These are phyloP conservation scores for Lemur catta DNA, from an alignment of 2,797 vertebrate genomes.

Conservation along the genomic window DNA sequence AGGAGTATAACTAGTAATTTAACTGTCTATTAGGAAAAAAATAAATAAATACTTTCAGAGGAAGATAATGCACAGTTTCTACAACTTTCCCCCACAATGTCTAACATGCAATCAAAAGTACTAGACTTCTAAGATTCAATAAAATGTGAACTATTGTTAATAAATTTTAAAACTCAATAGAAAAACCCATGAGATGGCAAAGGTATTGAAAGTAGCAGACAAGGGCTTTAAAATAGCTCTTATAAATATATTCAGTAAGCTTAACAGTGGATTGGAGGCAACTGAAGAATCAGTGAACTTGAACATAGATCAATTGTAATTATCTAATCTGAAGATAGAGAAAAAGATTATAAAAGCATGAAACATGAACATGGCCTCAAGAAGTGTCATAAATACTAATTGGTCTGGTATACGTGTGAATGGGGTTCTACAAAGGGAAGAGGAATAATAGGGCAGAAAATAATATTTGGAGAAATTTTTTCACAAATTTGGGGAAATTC, in stretches of 20 bases:
- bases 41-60: not conserved
- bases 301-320: not conserved
- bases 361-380: not conserved
- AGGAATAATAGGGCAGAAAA: not conserved
- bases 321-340: not conserved
- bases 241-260: not conserved
- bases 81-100: not conserved
- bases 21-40: not conserved
- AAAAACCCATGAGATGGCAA: not conserved
- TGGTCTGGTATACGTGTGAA: not conserved
- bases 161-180: not conserved
- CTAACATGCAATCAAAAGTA: not conserved
- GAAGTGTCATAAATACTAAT: not conserved
- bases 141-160: not conserved
- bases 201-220: not conserved
- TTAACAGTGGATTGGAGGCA: not conserved
- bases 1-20: not conserved
- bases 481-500: not conserved
- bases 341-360: not conserved
- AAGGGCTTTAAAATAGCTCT: not conserved
- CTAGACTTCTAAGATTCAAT: not conserved
- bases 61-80: not conserved
- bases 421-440: not conserved
- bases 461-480: not conserved
- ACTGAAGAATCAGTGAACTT: not conserved